Percentiles rank a stretch among this genome's conserved stretches.
phyloP scores from a whole-genome alignment of 2,113 vertebrate species.

The Orientallactaga bullata region DNA sequence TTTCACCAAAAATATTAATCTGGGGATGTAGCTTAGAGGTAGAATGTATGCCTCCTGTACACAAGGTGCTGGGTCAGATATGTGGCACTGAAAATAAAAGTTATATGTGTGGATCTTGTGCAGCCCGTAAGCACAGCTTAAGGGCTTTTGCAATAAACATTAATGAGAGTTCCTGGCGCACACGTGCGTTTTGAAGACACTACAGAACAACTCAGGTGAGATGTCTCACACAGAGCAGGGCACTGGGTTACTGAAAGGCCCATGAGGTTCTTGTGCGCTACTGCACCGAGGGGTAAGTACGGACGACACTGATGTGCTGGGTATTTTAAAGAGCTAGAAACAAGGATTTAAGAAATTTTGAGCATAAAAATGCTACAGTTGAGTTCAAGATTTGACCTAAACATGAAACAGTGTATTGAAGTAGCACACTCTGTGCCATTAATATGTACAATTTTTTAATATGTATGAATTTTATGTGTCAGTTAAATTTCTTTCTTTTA shows the following conservation, averaged over 20 bases:
- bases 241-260: not conserved
- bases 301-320: not conserved
- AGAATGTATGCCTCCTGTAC: not conserved
- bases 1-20: constrained; percentile 24
- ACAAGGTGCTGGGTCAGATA: not conserved
- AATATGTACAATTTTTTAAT: too few relatives aligned
- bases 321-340: not conserved
- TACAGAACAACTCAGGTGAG: not conserved
- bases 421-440: too few relatives aligned
- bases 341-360: not conserved
- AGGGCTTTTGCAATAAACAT: not conserved
- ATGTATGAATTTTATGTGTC: too few relatives aligned
- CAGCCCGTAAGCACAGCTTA: not conserved
- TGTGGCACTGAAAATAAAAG: not conserved
- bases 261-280: not conserved
- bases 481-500: too few relatives aligned
- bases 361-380: not conserved
- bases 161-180: not conserved
- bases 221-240: not conserved
- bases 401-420: too few relatives aligned
- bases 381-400: too few relatives aligned
- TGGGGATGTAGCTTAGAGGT: not conserved
- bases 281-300: not conserved
- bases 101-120: not conserved
- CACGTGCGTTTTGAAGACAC: not conserved